Percentiles rank a stretch among this genome's conserved stretches.
These are phyloP conservation scores for Aelia acuminata DNA, from an alignment of 2,888 invertebrate species.

Conservation along the genomic window DNA sequence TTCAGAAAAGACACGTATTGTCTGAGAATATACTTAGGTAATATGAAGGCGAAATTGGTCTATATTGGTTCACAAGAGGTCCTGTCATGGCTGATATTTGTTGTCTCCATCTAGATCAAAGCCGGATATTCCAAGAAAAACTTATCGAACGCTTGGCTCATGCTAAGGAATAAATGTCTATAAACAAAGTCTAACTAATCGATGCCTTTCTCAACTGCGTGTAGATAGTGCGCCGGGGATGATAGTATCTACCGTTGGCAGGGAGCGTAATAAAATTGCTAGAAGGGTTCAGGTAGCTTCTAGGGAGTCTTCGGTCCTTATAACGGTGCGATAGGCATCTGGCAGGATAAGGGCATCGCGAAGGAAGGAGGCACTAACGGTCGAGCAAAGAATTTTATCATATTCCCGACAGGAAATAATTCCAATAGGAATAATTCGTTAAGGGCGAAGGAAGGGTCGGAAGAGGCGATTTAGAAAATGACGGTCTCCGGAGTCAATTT, in stretches of 20 bases:
- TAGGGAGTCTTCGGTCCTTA: constrained; percentile 19
- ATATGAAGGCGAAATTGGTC: too few species aligned
- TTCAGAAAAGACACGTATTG: too few species aligned
- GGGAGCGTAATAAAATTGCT: constrained; percentile 20
- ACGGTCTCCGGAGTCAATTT: constrained; percentile 47
- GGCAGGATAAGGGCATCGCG: constrained; percentile 9
- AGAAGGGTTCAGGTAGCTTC: constrained; percentile 52
- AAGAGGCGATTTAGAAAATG: constrained; percentile 48
- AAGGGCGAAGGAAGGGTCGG: constrained; percentile 50
- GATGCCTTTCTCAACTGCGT: constrained; percentile 36
- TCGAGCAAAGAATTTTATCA: constrained; percentile 60
- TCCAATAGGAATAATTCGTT: constrained; percentile 59
- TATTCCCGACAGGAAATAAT: constrained; percentile 63
- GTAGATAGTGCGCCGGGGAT: constrained; percentile 34
- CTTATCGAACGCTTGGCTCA: neutral
- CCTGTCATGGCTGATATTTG: too few species aligned
- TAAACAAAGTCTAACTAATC: constrained; percentile 37
- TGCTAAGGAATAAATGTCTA: constrained; percentile 3
- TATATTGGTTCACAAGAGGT: too few species aligned
- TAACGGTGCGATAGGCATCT: constrained; percentile 38
- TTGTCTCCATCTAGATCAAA: neutral
- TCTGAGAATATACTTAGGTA: too few species aligned
- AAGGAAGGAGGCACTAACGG: neutral
- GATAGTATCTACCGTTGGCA: neutral
- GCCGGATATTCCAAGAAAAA: neutral